Percentiles rank a stretch among this genome's conserved stretches.
Conservation (phyloP, 1,140 invertebrate genomes). For the Eumaeus atala region DNA sequence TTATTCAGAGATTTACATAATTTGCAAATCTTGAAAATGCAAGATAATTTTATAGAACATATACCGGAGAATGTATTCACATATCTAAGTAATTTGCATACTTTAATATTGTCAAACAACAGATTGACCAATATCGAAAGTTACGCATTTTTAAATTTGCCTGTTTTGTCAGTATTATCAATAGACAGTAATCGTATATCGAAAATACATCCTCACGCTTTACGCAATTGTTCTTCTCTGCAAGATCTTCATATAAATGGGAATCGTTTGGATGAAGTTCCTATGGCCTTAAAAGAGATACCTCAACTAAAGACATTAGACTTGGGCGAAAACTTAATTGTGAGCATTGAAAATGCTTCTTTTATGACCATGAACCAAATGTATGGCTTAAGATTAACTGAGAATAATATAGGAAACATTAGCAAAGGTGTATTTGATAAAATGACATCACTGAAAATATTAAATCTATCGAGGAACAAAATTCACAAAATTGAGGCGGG, state of each 20-base stretch:
- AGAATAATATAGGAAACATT: conserved; percentile 92
- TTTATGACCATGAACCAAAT: conserved; percentile 87
- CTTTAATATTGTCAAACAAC: conserved; percentile 90
- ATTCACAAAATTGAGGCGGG: conserved; percentile 90
- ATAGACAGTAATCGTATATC: conserved; percentile 89
- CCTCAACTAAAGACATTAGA: conserved; percentile 89
- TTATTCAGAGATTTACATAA: conserved; percentile 88
- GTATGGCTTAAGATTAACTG: conserved; percentile 88
- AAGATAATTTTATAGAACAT: conserved; percentile 87
- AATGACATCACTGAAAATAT: conserved; percentile 87
- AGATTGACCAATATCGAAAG: conserved; percentile 85
- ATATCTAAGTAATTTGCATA: conserved; percentile 87
- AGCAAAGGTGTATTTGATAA: conserved; percentile 88
- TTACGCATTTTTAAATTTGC: conserved; percentile 85
- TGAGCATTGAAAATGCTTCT: conserved; percentile 86
- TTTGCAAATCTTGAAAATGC: conserved; percentile 86
- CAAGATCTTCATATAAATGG: conserved; percentile 92
- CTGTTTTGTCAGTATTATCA: conserved; percentile 84
- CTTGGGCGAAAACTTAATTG: conserved; percentile 91
- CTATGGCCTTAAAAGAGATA: conserved; percentile 87
- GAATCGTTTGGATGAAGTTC: conserved; percentile 88
- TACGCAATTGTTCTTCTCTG: conserved; percentile 88
- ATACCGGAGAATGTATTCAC: conserved; percentile 89
- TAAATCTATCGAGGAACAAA: conserved; percentile 91
- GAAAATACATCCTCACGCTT: conserved; percentile 84